Base-by-base conservation (phyloP, 2,888 invertebrate species). In the Drosophila hamatofila region DNA sequence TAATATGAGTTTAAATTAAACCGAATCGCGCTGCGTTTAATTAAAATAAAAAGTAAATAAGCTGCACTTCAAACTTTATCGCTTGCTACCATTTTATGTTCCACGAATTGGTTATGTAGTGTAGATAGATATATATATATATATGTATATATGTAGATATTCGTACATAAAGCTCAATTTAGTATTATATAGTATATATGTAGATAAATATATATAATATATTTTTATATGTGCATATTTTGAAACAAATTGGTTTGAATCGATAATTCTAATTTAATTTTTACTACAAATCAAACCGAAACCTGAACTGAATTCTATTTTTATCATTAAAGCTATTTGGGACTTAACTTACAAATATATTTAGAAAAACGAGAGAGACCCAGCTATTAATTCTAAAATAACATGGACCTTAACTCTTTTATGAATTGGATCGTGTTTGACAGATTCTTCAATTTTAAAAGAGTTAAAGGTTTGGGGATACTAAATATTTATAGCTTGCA, bases 41-140 rank as follows among this genome's bases (percentile, higher is more conserved):
- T 80, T 80, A 39, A 41, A 75, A 41, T 56, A n/a, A 35, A 58
- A 46, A 21, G n/a, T 5, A 30, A 25, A 35, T 30, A 35, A 37
- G 51, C 39, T 69, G 33, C 16, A 18, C 21, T 46, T 37, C 4
- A 27, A 35, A 16, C 33, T 9, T 3, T 14, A 14, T 35, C n/a
- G 14, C 18, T 7, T 18, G 25, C 8, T 16, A 7, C 14, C 3
- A 27, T 27, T 54, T 18, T 14, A 37, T 18, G 39, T 39, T 23
- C 9, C 23, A 23, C 37, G 37, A 52, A 39, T 41, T 30, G 27
- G 16, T 21, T 56, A 30, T 30, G 5, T 21, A 16, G 14, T 54
- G 39, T 54, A 54, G 39, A 25, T 23, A 25, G 37, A 37, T 37
- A n/a, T 23, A 23, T 37, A n/a, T 23, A 12, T 18, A 30, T n/a